Base-by-base conservation (phyloP, 2,797 vertebrate species). In the Megalops cyprinoides region DNA sequence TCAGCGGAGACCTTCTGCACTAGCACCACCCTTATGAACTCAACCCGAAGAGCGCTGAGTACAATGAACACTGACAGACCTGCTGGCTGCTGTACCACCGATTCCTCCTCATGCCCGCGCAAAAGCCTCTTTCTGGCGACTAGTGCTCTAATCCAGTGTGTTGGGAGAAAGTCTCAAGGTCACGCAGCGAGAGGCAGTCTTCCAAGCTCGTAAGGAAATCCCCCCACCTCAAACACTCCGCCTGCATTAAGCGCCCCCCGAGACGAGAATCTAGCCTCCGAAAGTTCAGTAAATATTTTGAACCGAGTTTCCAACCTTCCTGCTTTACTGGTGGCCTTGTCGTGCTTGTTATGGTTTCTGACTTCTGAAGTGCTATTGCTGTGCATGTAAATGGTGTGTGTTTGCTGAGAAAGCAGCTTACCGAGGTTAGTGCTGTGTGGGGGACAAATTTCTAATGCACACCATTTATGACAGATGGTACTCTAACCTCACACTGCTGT, bases 21-120 rank as follows among this genome's bases (percentile, higher is more conserved):
- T n/a, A n/a, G n/a, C n/a, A n/a, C n/a, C n/a, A n/a, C n/a, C n/a
- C n/a, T n/a, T n/a, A n/a, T n/a, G n/a, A n/a, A n/a, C n/a, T n/a
- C n/a, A n/a, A n/a, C n/a, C n/a, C n/a, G n/a, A n/a, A n/a, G n/a
- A n/a, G n/a, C n/a, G n/a, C n/a, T n/a, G n/a, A n/a, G n/a, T n/a
- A n/a, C n/a, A n/a, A n/a, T n/a, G n/a, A n/a, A 25, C 18, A 71
- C 39, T 44, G 67, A 71, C 67, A 71, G 67, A n/a, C 12, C 67
- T 18, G 67, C 67, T 44, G 67, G 67, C 67, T n/a, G 39, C 10
- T 31, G 34, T 15, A 14, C 62, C 14, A 62, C 28, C 7, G 62
- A n/a, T 18, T 67, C 14, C 31, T 20, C 62, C 18, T 39, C 31
- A 14, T 18, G 62, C 37, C 62, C 15, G 62, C 10, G 39, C 39